phyloP scores from a whole-genome alignment of 2,888 invertebrate species.

The Melieria picta region DNA sequence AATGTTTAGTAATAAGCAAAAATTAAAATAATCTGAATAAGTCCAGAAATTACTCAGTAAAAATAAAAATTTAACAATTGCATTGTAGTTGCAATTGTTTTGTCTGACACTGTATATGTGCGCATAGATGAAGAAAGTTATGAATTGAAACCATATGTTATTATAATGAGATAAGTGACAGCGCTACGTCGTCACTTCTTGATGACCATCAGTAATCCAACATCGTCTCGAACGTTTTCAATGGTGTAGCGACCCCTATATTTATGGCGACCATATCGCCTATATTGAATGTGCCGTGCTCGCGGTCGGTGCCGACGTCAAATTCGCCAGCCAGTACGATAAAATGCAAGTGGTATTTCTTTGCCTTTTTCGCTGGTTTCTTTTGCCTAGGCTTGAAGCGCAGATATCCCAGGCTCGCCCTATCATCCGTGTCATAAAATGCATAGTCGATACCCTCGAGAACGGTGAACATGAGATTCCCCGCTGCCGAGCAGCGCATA shows the following conservation, averaged over 20 bases:
- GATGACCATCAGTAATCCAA: conserved; percentile 46
- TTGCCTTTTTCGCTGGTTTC: conserved; percentile 47
- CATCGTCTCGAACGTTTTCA: conserved; percentile 43
- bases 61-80: too few relatives aligned
- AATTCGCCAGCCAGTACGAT: conserved; percentile 49
- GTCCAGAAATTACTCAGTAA: too few relatives aligned
- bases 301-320: conserved; percentile 42
- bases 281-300: conserved; percentile 31
- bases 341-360: conserved; percentile 45
- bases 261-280: conserved; percentile 51
- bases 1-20: too few relatives aligned
- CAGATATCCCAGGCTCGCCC: conserved; percentile 44
- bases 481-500: conserved; percentile 37
- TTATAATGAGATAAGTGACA: too few relatives aligned
- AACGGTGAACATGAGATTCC: conserved; percentile 42
- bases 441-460: conserved; percentile 51
- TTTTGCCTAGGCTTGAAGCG: conserved; percentile 50
- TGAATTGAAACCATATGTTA: too few relatives aligned
- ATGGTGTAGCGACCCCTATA: conserved; percentile 44
- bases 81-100: too few relatives aligned
- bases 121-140: too few relatives aligned
- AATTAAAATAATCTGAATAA: too few relatives aligned
- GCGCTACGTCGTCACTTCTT: conserved; percentile 37
- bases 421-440: conserved; percentile 48
- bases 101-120: too few relatives aligned